phyloP scores from a whole-genome alignment of 2,888 invertebrate species.

The Leuctra nigra region DNA sequence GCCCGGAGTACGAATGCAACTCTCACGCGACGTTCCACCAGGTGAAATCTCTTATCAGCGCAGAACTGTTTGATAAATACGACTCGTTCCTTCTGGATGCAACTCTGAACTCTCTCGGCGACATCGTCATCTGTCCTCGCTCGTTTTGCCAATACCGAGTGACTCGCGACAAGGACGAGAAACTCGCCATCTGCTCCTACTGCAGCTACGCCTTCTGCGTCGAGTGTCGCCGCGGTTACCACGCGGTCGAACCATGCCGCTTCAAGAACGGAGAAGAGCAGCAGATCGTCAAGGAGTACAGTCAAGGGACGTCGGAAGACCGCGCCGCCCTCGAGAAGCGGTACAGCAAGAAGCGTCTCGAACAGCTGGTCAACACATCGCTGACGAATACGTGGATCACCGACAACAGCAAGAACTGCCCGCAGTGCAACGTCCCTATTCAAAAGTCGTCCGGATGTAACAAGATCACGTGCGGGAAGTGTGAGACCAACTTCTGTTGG shows the following conservation, averaged over 20 bases:
- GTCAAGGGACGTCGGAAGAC: slow-evolving; percentile 39
- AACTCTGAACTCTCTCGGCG: slow-evolving; percentile 51
- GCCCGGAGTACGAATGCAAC: too few relatives aligned
- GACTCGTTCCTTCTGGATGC: slow-evolving; percentile 48
- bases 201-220: slow-evolving; percentile 55
- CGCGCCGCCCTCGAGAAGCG: slow-evolving; percentile 44
- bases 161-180: slow-evolving; percentile 45
- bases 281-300: slow-evolving; percentile 45
- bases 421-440: slow-evolving; percentile 50
- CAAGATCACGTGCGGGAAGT: slow-evolving; percentile 59
- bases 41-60: too few relatives aligned
- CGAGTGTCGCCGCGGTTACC: slow-evolving; percentile 51
- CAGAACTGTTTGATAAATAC: too few relatives aligned
- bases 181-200: slow-evolving; percentile 47
- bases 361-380: slow-evolving; percentile 45
- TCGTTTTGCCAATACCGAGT: slow-evolving; percentile 51
- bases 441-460: slow-evolving; percentile 62
- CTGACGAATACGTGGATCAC: slow-evolving; percentile 51
- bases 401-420: slow-evolving; percentile 51
- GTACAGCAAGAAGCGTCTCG: slow-evolving; percentile 49
- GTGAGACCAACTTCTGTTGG: slow-evolving; percentile 58
- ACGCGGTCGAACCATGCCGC: slow-evolving; percentile 52
- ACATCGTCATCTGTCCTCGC: slow-evolving; percentile 54
- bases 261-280: slow-evolving; percentile 44
- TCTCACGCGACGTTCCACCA: too few relatives aligned